Evolutionary conservation across 2,888 invertebrate genomes (phyloP).

Genomic region (Aphodius sticticus): DNA sequence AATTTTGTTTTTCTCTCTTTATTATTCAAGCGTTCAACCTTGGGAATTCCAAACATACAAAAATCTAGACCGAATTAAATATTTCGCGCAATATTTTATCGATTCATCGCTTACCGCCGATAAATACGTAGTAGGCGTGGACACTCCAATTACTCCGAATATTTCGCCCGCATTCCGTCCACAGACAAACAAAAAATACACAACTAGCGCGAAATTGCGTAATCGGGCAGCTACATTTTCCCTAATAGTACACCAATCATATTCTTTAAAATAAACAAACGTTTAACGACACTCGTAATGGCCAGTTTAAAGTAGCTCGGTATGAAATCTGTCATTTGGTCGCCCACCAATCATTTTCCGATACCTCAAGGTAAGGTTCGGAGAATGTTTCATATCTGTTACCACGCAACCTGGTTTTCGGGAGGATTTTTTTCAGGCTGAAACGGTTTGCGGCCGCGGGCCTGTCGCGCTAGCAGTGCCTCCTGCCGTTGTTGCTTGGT

Average conservation of each 20-base stretch:
- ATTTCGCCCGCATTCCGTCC: background rate
- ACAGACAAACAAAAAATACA: background rate
- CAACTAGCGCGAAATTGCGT: background rate
- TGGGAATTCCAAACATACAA: too few species aligned
- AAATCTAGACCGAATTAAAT: too few species aligned
- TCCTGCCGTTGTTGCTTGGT: background rate
- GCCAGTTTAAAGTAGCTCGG: background rate
- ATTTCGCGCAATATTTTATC: background rate
- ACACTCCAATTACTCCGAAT: background rate
- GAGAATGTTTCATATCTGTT: background rate
- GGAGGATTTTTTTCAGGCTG: background rate
- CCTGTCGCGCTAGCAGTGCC: background rate
- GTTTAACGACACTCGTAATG: background rate
- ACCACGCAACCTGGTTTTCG: background rate
- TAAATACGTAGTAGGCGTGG: background rate
- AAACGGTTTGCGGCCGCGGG: background rate
- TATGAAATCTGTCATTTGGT: background rate
- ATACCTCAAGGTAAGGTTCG: background rate
- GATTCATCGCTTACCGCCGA: background rate
- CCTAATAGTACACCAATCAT: conserved; percentile 4
- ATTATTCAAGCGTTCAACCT: too few species aligned
- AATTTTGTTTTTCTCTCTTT: too few species aligned
- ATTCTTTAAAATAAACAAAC: background rate
- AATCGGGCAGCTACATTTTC: background rate
- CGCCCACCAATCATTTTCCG: conserved; percentile 4